Evolutionary conservation across 37 sponge, comb jelly and placozoan species (phyloP).

Genomic region (Spongia lamella): DNA sequence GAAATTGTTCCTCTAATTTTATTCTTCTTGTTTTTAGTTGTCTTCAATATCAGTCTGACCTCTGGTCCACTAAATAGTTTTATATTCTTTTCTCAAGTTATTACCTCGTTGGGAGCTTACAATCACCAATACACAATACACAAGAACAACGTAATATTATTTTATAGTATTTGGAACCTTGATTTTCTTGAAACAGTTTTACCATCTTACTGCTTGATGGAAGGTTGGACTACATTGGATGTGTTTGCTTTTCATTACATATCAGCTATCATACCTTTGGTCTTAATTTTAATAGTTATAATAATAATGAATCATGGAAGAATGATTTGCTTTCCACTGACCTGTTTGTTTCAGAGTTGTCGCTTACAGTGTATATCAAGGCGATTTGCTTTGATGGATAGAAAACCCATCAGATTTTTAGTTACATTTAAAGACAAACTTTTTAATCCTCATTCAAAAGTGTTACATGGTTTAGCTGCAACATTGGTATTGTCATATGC

Average conservation of each 20-base stretch:
- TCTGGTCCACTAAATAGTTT: neutral
- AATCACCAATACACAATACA: too few species aligned
- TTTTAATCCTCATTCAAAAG: too few species aligned
- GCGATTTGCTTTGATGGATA: too few species aligned
- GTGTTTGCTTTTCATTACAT: conserved; percentile 6
- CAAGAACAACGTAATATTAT: neutral
- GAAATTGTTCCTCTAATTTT: neutral
- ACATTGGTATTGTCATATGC: too few species aligned
- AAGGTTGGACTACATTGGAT: neutral
- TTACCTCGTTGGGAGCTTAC: neutral
- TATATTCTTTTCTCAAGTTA: conserved; percentile 10
- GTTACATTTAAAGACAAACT: too few species aligned
- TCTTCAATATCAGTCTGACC: conserved; percentile 6
- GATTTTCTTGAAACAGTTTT: neutral
- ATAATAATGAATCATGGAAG: too few species aligned
- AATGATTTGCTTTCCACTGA: too few species aligned
- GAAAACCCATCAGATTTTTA: too few species aligned
- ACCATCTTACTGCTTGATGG: neutral
- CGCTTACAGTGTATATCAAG: too few species aligned
- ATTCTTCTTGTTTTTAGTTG: neutral
- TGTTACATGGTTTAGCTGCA: too few species aligned
- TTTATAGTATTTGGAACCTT: conserved; percentile 20
- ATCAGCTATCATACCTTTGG: conserved; percentile 1
- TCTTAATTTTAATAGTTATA: neutral
- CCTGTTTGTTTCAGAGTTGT: too few species aligned